Conservation (phyloP, 2,113 vertebrate species). For the Emberiza fucata region DNA sequence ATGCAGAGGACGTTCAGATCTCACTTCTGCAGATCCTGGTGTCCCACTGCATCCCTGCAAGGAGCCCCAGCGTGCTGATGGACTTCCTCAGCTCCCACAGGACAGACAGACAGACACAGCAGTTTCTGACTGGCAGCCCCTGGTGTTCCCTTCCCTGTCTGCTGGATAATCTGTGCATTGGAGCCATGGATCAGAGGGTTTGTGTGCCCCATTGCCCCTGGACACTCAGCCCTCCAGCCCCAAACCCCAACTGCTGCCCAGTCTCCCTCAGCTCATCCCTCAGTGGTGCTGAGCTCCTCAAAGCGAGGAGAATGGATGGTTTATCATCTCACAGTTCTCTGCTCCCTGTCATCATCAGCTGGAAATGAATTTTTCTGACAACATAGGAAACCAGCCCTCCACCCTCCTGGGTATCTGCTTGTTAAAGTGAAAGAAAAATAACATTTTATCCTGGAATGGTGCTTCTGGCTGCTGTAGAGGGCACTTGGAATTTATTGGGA, state of each 20-base stretch:
- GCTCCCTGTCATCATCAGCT: not conserved
- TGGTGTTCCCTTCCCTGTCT: not conserved
- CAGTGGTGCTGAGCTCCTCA: not conserved
- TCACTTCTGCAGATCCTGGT: not conserved
- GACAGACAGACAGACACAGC: not conserved
- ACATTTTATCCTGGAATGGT: not conserved
- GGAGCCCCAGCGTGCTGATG: fast-evolving
- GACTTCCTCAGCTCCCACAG: not conserved
- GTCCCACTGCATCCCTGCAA: not conserved
- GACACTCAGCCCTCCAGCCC: not conserved
- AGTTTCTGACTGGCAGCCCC: not conserved
- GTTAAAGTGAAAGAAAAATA: not conserved
- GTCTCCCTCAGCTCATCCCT: not conserved
- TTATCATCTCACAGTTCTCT: not conserved
- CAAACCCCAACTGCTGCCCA: not conserved
- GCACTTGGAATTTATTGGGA: not conserved
- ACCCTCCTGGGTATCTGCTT: not conserved
- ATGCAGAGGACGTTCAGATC: fast-evolving
- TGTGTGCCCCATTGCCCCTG: not conserved
- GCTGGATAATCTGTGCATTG: fast-evolving
- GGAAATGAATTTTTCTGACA: not conserved
- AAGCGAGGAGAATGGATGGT: not conserved
- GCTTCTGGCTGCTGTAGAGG: not conserved
- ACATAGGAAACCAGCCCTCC: not conserved
- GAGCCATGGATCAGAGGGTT: not conserved